Percentiles rank a stretch among this genome's conserved stretches.
These are phyloP conservation scores for Ardeotis arabs DNA, from an alignment of 2,113 vertebrate genomes.

Conservation along the genomic window DNA sequence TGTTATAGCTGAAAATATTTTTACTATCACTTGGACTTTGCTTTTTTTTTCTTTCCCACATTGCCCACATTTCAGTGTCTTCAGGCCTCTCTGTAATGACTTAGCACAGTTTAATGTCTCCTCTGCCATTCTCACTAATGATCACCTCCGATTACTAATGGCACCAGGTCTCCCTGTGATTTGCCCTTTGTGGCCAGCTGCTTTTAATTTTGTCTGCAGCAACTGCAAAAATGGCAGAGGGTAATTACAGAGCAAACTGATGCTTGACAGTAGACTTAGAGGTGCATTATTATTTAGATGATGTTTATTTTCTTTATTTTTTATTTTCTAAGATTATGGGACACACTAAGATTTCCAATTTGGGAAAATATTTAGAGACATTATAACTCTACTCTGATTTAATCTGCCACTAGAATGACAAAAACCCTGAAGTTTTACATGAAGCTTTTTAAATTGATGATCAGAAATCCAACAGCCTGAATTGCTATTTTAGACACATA, in stretches of 20 bases:
- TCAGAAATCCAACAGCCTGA: neutral
- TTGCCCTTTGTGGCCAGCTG: neutral
- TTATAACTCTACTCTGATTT: neutral
- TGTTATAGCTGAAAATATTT: neutral
- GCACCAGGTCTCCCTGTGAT: neutral
- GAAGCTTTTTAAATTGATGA: neutral
- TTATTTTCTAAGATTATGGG: neutral
- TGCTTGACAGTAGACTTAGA: neutral
- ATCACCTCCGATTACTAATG: neutral
- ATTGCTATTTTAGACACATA: neutral
- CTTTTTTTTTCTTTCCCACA: neutral
- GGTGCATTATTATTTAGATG: neutral
- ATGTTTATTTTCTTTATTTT: neutral
- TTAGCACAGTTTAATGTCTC: neutral
- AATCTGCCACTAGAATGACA: neutral
- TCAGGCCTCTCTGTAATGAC: neutral
- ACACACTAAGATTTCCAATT: neutral
- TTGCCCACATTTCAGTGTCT: neutral
- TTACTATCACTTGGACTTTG: neutral
- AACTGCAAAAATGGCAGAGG: neutral
- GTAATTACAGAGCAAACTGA: neutral
- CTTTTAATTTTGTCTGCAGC: conserved; percentile 13
- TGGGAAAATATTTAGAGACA: neutral
- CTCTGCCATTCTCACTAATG: neutral
- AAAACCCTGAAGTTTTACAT: neutral